Base-by-base conservation (phyloP, 2,113 vertebrate genomes). In the Thymallus thymallus region DNA sequence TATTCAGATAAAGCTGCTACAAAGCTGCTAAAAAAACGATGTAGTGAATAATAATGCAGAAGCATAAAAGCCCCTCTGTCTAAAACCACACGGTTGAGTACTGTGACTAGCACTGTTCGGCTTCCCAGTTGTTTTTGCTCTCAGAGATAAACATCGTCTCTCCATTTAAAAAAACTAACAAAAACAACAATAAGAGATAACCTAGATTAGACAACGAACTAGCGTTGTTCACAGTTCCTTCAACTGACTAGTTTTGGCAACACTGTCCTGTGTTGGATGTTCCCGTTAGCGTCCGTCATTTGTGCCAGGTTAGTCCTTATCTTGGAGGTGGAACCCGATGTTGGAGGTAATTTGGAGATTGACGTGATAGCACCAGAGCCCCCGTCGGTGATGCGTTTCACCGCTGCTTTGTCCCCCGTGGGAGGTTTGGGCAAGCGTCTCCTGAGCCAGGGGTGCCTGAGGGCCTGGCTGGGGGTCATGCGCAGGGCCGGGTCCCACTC, bases 201-300 rank as follows among this genome's bases (percentile, higher is more conserved):
- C 48, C 48, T 51, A 18, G 13, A 51, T 16, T 5, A 51, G 48
- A 51, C 48, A 5, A 18, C 48, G 4, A 51, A 51, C 48, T 51
- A 51, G 48, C 16, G 12, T 4, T 5, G 13, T 51, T 16, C 18
- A 18, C 13, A 5, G 48, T 18, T 51, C 1, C 85, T 85, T 94
- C 95, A 99, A 93, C 95, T 98, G 84, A 99, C 97, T 14, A 99
- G 94, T 92, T 99, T 99, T 92, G 98, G 97, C 94, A 99, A 95
- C 80, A 98, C 96, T 79, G 97, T 98, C 92, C 97, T 92, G 68
- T 96, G 94, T 90, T 99, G 97, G 91, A 98, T 96, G 95, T 99
- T 99, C 76, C 97, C 97, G 79, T 99, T 99, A 91, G 97, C 96
- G 76, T 99, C 97, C 0, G 97, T 97, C 87, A 98, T 97, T 73